Conservation (phyloP, 2,113 vertebrate species). For the Suricata suricatta region DNA sequence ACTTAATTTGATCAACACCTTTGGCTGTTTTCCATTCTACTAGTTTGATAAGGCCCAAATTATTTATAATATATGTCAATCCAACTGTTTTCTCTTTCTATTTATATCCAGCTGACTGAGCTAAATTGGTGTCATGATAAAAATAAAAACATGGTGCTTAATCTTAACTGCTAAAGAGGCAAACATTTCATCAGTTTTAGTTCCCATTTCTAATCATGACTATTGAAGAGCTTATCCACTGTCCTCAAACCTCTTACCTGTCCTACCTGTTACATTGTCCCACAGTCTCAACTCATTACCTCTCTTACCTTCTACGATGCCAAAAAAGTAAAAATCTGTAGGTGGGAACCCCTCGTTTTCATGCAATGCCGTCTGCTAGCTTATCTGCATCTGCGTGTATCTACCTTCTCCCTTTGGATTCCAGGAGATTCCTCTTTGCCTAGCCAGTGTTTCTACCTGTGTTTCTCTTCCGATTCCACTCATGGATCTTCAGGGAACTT, state of each 20-base stretch:
- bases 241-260: neutral
- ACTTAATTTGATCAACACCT: neutral
- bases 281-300: neutral
- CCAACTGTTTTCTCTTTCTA: neutral
- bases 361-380: neutral
- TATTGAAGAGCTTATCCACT: neutral
- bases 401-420: neutral
- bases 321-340: neutral
- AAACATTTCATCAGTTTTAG: neutral
- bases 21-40: neutral
- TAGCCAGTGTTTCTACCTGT: neutral
- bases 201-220: neutral
- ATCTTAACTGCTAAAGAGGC: neutral
- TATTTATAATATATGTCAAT: neutral
- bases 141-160: neutral
- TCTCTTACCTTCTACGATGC: neutral
- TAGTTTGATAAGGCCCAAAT: neutral
- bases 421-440: neutral
- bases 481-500: neutral
- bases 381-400: neutral
- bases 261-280: neutral
- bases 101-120: neutral
- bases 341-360: neutral
- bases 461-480: neutral
- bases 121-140: neutral